Conservation (phyloP, 2,888 invertebrate species). For the Lobophora halterata region DNA sequence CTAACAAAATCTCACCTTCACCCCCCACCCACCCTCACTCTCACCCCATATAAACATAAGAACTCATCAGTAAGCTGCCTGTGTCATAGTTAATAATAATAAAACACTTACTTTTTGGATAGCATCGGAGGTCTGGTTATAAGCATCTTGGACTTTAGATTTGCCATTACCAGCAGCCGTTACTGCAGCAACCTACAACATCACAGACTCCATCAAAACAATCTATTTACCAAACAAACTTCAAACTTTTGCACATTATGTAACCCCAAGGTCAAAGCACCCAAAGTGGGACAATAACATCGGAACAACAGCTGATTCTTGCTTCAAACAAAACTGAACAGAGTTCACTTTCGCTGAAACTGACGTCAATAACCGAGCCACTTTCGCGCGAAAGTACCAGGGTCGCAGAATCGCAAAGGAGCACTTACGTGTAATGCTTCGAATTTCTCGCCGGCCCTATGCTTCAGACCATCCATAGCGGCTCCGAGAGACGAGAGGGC, state of each 20-base stretch:
- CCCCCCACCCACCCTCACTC: too few species aligned
- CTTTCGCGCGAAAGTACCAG: slow-evolving; percentile 55
- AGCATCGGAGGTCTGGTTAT: slow-evolving; percentile 54
- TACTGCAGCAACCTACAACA: slow-evolving; percentile 58
- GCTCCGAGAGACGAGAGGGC: slow-evolving; percentile 47
- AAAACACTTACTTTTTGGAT: slow-evolving; percentile 48
- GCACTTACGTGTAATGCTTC: slow-evolving; percentile 73
- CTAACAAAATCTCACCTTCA: too few species aligned
- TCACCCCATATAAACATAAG: too few species aligned
- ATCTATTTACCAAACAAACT: slow-evolving; percentile 9
- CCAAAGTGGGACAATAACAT: slow-evolving; percentile 46
- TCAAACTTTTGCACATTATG: slow-evolving; percentile 40
- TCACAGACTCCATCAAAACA: slow-evolving; percentile 1
- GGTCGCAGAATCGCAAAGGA: slow-evolving; percentile 39
- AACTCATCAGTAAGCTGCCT: too few species aligned
- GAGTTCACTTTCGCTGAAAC: slow-evolving; percentile 31
- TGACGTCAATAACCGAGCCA: slow-evolving; percentile 42
- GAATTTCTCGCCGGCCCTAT: slow-evolving; percentile 70
- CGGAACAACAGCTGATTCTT: slow-evolving; percentile 34
- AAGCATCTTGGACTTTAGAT: slow-evolving; percentile 53
- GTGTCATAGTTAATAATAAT: slow-evolving; percentile 1
- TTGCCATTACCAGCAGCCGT: slow-evolving; percentile 63
- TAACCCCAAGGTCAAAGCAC: slow-evolving; percentile 54
- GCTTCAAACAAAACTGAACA: slow-evolving; percentile 19
- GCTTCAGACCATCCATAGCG: slow-evolving; percentile 73